Conservation (phyloP, 2,797 vertebrate species). For the Monodelphis domestica region DNA sequence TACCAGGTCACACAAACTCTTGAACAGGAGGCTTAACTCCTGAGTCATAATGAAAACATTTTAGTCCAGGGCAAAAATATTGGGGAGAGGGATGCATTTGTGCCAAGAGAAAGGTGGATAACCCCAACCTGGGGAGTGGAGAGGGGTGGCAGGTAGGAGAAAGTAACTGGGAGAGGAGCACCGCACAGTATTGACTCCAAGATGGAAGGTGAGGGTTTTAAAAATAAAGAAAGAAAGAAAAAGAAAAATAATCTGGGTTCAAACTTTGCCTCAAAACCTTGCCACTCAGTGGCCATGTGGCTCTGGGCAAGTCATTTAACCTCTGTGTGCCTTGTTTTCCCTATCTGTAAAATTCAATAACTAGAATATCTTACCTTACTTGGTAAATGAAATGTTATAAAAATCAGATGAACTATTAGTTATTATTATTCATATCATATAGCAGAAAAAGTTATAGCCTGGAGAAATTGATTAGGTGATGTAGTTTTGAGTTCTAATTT, state of each 20-base stretch:
- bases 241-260: background rate
- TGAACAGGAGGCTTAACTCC: constrained; percentile 37
- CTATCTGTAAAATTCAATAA: background rate
- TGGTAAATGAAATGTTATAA: background rate
- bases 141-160: background rate
- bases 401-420: background rate
- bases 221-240: too few species aligned
- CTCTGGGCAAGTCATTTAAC: background rate
- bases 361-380: background rate
- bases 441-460: background rate
- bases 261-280: background rate
- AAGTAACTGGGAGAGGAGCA: background rate
- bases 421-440: background rate
- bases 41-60: background rate
- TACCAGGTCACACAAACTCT: constrained; percentile 9
- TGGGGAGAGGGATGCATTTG: background rate
- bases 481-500: background rate
- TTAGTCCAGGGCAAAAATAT: background rate
- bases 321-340: background rate
- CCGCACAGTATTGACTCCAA: too few species aligned
- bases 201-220: too few species aligned
- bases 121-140: background rate
- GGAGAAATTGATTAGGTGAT: background rate
- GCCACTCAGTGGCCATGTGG: background rate
- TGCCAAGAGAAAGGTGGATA: background rate